Percentiles rank a stretch among this genome's conserved stretches.
These are phyloP conservation scores for Cenopis cana DNA, from an alignment of 2,888 invertebrate species.

Conservation along the genomic window DNA sequence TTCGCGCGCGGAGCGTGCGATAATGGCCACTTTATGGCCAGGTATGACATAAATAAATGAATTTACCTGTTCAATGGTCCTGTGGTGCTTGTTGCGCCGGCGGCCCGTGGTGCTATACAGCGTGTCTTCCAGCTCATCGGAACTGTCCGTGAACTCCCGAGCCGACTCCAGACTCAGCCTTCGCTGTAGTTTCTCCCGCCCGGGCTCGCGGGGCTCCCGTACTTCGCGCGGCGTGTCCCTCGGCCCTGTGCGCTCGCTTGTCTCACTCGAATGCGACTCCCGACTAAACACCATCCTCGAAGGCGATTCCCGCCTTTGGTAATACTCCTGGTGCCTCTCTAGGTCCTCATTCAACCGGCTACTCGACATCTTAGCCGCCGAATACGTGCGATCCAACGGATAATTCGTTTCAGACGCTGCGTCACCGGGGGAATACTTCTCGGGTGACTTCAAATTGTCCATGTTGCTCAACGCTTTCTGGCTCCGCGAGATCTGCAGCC, in stretches of 20 bases:
- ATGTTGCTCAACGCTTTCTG: constrained; percentile 80
- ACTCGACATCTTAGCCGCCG: constrained; percentile 78
- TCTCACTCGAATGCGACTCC: constrained; percentile 74
- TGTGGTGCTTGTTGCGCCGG: constrained; percentile 83
- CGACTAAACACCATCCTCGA: constrained; percentile 65
- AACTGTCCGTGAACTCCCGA: constrained; percentile 89
- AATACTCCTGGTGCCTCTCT: constrained; percentile 76
- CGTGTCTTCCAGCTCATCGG: constrained; percentile 87
- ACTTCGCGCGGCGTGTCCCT: constrained; percentile 57
- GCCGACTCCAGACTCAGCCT: constrained; percentile 90
- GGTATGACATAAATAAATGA: background rate
- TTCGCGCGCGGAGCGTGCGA: too few species aligned
- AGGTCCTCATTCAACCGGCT: constrained; percentile 78
- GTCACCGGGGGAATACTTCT: constrained; percentile 72
- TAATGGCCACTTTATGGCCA: too few species aligned
- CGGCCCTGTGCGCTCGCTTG: constrained; percentile 69
- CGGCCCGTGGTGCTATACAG: constrained; percentile 84
- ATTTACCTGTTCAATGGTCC: constrained; percentile 87
- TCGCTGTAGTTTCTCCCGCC: constrained; percentile 82
- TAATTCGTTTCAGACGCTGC: constrained; percentile 78
- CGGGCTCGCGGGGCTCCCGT: constrained; percentile 60
- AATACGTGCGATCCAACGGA: constrained; percentile 78
- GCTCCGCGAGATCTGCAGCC: constrained; percentile 80
- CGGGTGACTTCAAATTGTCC: constrained; percentile 76
- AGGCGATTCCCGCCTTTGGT: constrained; percentile 72